phyloP scores from a whole-genome alignment of 2,888 invertebrate species.

The Mythimna impura region DNA sequence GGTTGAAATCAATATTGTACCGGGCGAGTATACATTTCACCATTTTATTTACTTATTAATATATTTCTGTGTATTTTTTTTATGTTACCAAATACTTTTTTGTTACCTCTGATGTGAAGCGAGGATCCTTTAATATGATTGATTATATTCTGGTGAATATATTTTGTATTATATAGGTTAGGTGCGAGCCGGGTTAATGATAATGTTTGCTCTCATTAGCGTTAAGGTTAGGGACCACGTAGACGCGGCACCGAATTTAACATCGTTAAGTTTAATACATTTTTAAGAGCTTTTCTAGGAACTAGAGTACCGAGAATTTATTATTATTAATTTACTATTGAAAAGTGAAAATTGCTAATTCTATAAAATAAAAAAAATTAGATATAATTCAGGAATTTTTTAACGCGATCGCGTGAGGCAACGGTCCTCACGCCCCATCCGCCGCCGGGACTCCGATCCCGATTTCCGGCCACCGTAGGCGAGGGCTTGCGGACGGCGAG shows the following conservation, averaged over 20 bases:
- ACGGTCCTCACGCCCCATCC: too few relatives aligned
- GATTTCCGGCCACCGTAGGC: too few relatives aligned
- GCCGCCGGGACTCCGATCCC: too few relatives aligned
- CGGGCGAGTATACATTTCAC: background rate
- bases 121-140: conserved; percentile 36
- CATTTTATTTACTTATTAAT: conserved; percentile 4
- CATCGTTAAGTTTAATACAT: background rate
- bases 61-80: background rate
- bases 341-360: too few relatives aligned
- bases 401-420: too few relatives aligned
- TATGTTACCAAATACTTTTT: conserved; percentile 14
- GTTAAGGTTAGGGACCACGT: conserved; percentile 15
- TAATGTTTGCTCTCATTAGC: conserved; percentile 41
- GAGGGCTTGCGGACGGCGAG: too few relatives aligned
- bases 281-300: background rate
- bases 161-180: conserved; percentile 12
- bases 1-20: background rate
- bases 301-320: too few relatives aligned
- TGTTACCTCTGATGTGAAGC: conserved; percentile 13
- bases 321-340: too few relatives aligned
- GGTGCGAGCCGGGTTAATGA: conserved; percentile 22
- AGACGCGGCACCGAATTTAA: background rate
- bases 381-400: too few relatives aligned
- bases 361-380: too few relatives aligned
- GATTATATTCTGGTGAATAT: conserved; percentile 31